A percentile compares a stretch with the other conserved stretches of the same genome.
phyloP scores from a whole-genome alignment of 2,113 vertebrate genomes.

The Empidonax traillii region DNA sequence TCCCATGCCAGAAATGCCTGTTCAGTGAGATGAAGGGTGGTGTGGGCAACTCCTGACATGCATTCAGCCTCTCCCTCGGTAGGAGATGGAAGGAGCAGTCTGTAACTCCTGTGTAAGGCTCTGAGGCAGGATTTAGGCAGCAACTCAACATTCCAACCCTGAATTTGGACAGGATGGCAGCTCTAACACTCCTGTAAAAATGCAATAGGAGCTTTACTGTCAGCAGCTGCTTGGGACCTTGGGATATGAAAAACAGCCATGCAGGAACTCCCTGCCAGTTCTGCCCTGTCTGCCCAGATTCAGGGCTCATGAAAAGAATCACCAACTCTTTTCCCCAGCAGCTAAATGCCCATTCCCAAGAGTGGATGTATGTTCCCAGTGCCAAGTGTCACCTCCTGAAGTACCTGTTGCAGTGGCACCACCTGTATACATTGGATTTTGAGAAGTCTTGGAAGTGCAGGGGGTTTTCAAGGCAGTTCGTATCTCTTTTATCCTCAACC shows the following conservation, averaged over 20 bases:
- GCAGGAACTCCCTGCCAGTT: neutral
- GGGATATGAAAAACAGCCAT: neutral
- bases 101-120: neutral
- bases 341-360: neutral
- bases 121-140: neutral
- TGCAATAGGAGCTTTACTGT: neutral
- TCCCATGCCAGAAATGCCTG: fast-evolving
- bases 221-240: neutral
- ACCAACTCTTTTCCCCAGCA: neutral
- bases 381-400: neutral
- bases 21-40: neutral
- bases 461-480: fast-evolving
- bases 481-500: neutral
- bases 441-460: fast-evolving
- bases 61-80: neutral
- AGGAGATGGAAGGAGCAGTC: neutral
- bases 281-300: neutral
- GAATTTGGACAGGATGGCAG: neutral
- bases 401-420: neutral
- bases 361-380: neutral
- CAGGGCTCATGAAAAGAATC: neutral
- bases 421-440: neutral
- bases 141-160: neutral
- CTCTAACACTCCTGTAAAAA: neutral
- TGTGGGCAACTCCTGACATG: neutral